Evolutionary conservation across 2,797 vertebrate genomes (phyloP).

Genomic region (Oreochromis mossambicus): DNA sequence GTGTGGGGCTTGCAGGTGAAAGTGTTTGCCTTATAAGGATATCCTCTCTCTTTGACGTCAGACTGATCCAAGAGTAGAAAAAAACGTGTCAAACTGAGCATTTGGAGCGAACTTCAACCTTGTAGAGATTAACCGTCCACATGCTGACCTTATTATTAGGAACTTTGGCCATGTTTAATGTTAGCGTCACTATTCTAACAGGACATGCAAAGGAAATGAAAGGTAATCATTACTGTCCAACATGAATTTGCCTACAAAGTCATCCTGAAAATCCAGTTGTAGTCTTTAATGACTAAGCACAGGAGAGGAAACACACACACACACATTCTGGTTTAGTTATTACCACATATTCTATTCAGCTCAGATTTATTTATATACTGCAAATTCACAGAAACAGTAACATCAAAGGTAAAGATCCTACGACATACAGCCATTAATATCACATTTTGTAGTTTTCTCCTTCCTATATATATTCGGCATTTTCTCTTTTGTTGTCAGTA

Average conservation of each 20-base stretch:
- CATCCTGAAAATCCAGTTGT: not conserved
- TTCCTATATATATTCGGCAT: not conserved
- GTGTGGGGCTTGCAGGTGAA: not conserved
- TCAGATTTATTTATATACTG: too few species aligned
- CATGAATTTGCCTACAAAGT: not conserved
- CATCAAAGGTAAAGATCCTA: not conserved
- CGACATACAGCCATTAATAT: not conserved
- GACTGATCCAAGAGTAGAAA: not conserved
- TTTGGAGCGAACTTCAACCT: not conserved
- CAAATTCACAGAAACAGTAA: rapidly evolving
- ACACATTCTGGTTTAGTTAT: not conserved
- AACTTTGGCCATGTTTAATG: not conserved
- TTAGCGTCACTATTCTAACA: rapidly evolving
- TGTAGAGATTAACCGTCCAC: not conserved
- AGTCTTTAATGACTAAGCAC: not conserved
- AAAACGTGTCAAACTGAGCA: not conserved
- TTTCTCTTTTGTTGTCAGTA: not conserved
- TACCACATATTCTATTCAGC: too few species aligned
- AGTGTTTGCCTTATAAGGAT: rapidly evolving
- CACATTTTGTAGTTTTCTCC: not conserved
- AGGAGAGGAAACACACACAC: not conserved
- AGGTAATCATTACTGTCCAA: rapidly evolving
- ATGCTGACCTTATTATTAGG: rapidly evolving
- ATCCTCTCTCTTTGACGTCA: rapidly evolving
- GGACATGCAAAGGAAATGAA: not conserved